Conservation (phyloP, 2,888 invertebrate genomes). For the Enchytraeus crypticus region DNA sequence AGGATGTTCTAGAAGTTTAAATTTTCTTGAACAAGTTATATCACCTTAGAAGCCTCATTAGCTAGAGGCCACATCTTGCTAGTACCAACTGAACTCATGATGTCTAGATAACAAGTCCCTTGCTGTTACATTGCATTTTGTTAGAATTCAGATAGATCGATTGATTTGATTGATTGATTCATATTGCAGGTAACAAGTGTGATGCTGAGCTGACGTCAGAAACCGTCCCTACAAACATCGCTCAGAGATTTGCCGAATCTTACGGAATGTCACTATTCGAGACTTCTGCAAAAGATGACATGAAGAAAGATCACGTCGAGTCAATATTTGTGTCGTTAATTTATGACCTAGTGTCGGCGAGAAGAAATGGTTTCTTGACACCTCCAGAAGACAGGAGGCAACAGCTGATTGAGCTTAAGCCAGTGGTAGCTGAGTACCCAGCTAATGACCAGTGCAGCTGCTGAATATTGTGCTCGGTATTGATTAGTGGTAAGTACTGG, state of each 20-base stretch:
- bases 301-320: slow-evolving; percentile 66
- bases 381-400: slow-evolving; percentile 8
- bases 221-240: slow-evolving; percentile 62
- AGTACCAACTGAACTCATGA: too few relatives aligned
- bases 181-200: slow-evolving; percentile 63
- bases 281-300: slow-evolving; percentile 68
- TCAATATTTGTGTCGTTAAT: slow-evolving; percentile 74
- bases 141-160: too few relatives aligned
- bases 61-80: too few relatives aligned
- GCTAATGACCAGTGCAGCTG: background rate
- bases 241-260: slow-evolving; percentile 56
- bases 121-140: too few relatives aligned
- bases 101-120: too few relatives aligned
- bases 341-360: slow-evolving; percentile 56
- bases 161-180: too few relatives aligned
- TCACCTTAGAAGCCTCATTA: too few relatives aligned
- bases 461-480: background rate
- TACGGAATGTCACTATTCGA: slow-evolving; percentile 69
- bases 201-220: slow-evolving; percentile 54
- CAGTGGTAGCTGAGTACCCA: background rate
- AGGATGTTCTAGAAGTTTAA: too few relatives aligned
- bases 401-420: slow-evolving; percentile 13
- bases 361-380: slow-evolving; percentile 5
- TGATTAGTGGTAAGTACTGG: too few relatives aligned
- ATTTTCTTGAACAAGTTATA: too few relatives aligned